Conservation (phyloP, 2,113 vertebrate species). For the Pangasianodon hypophthalmus region DNA sequence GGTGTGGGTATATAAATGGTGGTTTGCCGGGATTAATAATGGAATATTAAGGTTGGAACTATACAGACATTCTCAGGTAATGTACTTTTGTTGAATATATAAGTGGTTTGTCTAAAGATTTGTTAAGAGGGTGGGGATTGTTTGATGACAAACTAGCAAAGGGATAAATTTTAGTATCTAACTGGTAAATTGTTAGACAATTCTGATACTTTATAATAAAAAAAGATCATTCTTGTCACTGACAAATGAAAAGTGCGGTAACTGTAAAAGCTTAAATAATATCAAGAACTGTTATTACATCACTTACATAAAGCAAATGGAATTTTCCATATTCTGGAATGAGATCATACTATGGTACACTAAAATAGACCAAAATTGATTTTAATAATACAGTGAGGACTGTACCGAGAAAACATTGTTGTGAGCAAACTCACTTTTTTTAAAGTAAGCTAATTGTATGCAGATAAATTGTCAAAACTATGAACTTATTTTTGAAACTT, state of each 20-base stretch:
- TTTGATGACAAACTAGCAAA: background rate
- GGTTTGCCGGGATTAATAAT: background rate
- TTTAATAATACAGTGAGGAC: background rate
- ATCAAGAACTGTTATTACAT: background rate
- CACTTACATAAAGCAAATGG: background rate
- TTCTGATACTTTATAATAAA: background rate
- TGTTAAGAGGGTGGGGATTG: background rate
- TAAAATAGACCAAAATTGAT: background rate
- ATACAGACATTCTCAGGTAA: conserved; percentile 31
- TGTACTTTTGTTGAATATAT: background rate
- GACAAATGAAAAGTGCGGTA: background rate
- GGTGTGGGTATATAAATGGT: background rate
- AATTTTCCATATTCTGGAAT: background rate
- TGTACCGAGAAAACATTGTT: background rate
- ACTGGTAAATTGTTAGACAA: background rate
- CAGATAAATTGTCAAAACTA: background rate
- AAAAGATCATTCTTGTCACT: background rate
- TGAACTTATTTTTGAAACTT: background rate
- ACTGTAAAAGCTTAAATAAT: background rate
- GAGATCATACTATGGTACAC: background rate
- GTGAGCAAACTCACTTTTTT: background rate
- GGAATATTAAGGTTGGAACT: conserved; percentile 41
- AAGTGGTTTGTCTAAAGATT: background rate
- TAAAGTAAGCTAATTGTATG: background rate
- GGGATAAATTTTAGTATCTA: background rate